These are phyloP conservation scores for Callyntrura guangdongensis DNA, from an alignment of 2,888 invertebrate species.

Conservation along the genomic window DNA sequence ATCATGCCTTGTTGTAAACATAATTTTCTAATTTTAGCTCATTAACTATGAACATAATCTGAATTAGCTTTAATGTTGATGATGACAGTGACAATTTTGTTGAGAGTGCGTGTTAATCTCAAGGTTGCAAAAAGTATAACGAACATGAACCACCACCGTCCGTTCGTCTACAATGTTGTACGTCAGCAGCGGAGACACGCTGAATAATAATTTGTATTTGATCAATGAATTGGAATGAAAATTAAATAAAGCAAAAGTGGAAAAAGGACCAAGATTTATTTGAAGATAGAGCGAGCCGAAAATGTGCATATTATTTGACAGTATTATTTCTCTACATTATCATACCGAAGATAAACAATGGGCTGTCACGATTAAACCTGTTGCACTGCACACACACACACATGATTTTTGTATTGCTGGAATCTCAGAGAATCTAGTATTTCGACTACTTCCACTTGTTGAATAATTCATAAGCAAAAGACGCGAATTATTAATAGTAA, in stretches of 20 bases:
- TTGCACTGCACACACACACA: not conserved
- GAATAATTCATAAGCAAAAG: constrained; percentile 33
- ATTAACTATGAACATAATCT: constrained; percentile 4
- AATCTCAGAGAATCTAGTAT: constrained; percentile 31
- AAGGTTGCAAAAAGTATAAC: constrained; percentile 13
- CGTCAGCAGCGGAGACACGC: not conserved
- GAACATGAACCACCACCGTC: constrained; percentile 1
- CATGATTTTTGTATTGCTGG: not conserved
- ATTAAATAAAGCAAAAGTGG: not conserved
- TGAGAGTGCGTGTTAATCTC: constrained; percentile 23
- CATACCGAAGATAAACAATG: not conserved
- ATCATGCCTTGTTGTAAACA: constrained; percentile 35
- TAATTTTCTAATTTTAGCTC: constrained; percentile 45
- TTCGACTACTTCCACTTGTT: constrained; percentile 36
- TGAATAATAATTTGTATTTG: not conserved
- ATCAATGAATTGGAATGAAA: constrained; percentile 25
- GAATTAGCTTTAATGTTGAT: constrained; percentile 18
- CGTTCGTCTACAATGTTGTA: not conserved
- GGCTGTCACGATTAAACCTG: not conserved
- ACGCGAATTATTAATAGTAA: not conserved
- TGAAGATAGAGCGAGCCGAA: not conserved
- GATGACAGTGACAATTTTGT: constrained; percentile 58
- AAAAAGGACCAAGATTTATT: not conserved
- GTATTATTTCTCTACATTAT: not conserved
- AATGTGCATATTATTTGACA: not conserved